Base-by-base conservation (phyloP, 1,140 invertebrate species). In the Octopus bimaculoides region DNA sequence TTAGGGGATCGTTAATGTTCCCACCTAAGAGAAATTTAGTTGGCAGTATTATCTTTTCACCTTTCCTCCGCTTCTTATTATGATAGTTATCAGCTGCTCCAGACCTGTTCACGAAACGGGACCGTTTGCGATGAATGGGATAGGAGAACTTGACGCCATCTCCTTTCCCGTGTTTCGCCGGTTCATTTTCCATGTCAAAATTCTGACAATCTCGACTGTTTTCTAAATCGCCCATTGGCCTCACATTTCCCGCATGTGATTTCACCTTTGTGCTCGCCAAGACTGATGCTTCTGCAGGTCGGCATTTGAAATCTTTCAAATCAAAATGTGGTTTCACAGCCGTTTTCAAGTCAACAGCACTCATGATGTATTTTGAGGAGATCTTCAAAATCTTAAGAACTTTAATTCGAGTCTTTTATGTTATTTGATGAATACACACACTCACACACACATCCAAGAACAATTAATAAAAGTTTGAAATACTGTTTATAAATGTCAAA, bases 21-120 rank as follows among this genome's bases (percentile, higher is more conserved):
- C 97, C 97, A 77, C 97, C 97, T 3, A 98, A 91, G 7, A 98
- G 91, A 91, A 98, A 98, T 90, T 97, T 97, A 4, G 96, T 97
- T 0, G 96, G 96, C 55, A 95, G 93, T 81, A 96, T 94, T 71
- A 89, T 87, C 76, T 84, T 83, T 54, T 81, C 82, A 8, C 78
- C 71, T 80, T 20, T 77, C n/a, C 77, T 71, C 9, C 75, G 9
- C 26, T 54, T 80, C 79, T 77, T 82, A 14, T 77, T 41, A 74
- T 66, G 75, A 26, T 54, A 61, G 74, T 52, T 56, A 52, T 79
- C 78, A 55, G 20, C 26, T 78, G 54, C 54, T 52, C 61, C n/a
- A 5, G 74, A 75, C 26, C 52, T n/a, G 26, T 52, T 75, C n/a
- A 74, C 1, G 20, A 74, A 74, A 52, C 73, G 73, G 5, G 26